Evolutionary conservation across 1,140 invertebrate species (phyloP), one percentile per base, ranked within the genome.

Genomic region (Anagrus nilaparvatae): DNA sequence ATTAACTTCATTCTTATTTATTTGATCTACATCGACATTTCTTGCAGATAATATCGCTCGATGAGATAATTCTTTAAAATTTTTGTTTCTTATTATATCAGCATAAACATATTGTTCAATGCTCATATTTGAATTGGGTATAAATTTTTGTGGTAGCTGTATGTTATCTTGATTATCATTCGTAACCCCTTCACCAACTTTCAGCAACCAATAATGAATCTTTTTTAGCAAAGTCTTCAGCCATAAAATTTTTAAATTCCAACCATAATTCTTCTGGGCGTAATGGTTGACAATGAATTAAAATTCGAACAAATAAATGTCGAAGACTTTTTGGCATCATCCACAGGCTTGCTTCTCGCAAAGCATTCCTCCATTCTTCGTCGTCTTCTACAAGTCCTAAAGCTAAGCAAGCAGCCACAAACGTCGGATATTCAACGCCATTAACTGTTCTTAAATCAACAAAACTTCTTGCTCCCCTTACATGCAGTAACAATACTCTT

Each of bases 401-500:
- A 5, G 40, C 39, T 36, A 33, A 46, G n/a, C 55, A 58, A 10
- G 63, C 55, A 31, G 50, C 48, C 43, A 48, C 37, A 42, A 51
- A 64, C 7, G 56, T 58, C 5, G 24, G 1, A 44, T 50, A 50
- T 17, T 14, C 12, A 4, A 30, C 16, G 4, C 18, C 38, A 23
- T 40, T 24, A 13, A 43, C 41, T 12, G 32, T 43, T 29, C 18
- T 34, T 13, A 43, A 35, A 28, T 3, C 5, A 14, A 35, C 32
- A 17, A 35, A 35, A 30, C 41, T 43, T 35, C 13, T 35, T 18
- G 40, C 40, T 7, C 39, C 39, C 24, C 9, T 31, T 13, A 40
- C 28, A n/a, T 54, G 32, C 17, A 50, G 32, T 6, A 66, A 41
- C 10, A 67, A 31, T 30, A 66, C 4, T 19, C 55, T 25, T 20